Percentiles rank a stretch among this genome's conserved stretches.
phyloP scores from a whole-genome alignment of 2,797 vertebrate genomes.

The Buphagus erythrorhynchus region DNA sequence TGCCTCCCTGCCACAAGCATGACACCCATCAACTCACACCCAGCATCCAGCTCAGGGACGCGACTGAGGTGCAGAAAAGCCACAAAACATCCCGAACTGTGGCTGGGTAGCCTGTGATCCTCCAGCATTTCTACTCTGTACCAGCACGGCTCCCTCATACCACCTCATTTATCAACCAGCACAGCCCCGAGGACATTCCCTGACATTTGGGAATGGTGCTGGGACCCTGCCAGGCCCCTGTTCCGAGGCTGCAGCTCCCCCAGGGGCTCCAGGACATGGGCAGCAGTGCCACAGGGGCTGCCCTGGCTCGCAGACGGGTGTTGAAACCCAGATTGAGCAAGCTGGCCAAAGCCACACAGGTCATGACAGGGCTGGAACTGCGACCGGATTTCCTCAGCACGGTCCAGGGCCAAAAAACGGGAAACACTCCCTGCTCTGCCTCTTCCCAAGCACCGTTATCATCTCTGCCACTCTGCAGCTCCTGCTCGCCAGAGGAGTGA shows the following conservation, averaged over 20 bases:
- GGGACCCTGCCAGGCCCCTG: accelerated
- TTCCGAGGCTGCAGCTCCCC: not conserved
- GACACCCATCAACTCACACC: accelerated
- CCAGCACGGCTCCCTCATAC: accelerated
- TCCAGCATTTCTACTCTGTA: accelerated
- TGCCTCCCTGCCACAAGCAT: not conserved
- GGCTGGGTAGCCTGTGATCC: not conserved
- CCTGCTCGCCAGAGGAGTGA: not conserved
- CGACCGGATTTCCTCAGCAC: slow-evolving; percentile 40
- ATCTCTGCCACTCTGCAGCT: not conserved
- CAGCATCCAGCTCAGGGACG: accelerated
- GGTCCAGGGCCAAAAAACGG: not conserved
- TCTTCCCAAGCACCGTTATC: accelerated
- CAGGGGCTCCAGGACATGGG: accelerated
- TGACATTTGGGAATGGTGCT: accelerated
- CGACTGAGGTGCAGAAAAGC: accelerated
- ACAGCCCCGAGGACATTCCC: accelerated
- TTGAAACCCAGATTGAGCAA: slow-evolving; percentile 15
- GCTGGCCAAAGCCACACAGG: not conserved
- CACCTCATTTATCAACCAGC: accelerated
- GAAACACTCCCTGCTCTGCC: not conserved
- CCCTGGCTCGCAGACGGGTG: not conserved
- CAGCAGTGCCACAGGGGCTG: not conserved
- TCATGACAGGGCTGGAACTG: not conserved
- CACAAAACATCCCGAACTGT: accelerated